These are phyloP conservation scores for Sinocyclocheilus grahami DNA, from an alignment of 2,113 vertebrate genomes.

Conservation along the genomic window DNA sequence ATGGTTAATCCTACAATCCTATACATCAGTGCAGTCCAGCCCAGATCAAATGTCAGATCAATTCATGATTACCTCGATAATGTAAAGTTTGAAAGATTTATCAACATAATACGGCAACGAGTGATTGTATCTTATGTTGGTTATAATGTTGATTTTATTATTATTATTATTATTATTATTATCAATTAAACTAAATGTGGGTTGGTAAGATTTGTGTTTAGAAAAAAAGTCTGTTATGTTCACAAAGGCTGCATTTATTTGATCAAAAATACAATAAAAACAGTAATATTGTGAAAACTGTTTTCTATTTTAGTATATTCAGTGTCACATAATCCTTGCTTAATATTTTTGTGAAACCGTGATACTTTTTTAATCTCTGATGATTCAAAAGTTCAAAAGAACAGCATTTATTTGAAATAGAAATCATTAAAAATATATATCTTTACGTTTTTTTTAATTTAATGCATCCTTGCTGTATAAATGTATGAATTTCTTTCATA, in stretches of 20 bases:
- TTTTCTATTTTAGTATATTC: not conserved
- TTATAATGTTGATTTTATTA: not conserved
- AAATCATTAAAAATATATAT: not conserved
- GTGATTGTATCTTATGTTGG: too few species aligned
- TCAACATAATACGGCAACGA: not conserved
- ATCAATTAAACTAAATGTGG: not conserved
- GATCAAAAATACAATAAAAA: not conserved
- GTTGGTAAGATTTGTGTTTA: not conserved
- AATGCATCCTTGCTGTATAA: not conserved
- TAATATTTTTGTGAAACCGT: not conserved
- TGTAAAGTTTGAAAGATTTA: not conserved
- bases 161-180: too few species aligned
- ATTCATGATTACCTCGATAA: not conserved
- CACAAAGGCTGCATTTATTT: not conserved
- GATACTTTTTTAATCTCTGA: not conserved
- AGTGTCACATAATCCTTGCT: not conserved
- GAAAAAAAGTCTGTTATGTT: not conserved
- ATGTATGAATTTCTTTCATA: not conserved
- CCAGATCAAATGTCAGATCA: not conserved
- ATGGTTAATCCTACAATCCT: not conserved
- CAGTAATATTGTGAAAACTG: not conserved
- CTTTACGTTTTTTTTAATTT: not conserved
- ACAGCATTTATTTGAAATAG: not conserved
- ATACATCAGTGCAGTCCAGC: constrained; percentile 6
- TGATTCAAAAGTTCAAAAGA: not conserved